These are phyloP conservation scores for Drosophila repleta DNA, from an alignment of 1,140 invertebrate genomes.

Conservation along the genomic window DNA sequence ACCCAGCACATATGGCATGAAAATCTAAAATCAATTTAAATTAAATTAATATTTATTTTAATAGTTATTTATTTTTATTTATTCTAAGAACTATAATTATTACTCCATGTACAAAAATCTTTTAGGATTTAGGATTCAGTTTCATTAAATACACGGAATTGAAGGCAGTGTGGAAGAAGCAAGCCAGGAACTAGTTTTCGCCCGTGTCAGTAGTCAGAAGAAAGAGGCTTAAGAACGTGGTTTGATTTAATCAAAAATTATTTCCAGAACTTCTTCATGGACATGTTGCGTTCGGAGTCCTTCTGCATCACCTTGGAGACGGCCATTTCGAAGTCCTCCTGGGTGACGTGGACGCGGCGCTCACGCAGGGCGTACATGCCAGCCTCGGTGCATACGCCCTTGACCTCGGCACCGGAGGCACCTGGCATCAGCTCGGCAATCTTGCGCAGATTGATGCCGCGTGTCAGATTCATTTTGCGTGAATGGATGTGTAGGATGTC, in stretches of 20 bases:
- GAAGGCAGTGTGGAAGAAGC: too few species aligned
- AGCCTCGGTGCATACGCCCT: slow-evolving; percentile 91
- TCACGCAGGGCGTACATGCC: slow-evolving; percentile 92
- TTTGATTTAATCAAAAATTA: slow-evolving; percentile 5
- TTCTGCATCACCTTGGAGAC: slow-evolving; percentile 98
- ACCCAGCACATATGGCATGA: too few species aligned
- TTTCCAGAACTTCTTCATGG: slow-evolving; percentile 51
- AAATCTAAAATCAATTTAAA: too few species aligned
- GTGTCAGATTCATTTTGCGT: slow-evolving; percentile 91
- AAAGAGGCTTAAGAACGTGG: background rate
- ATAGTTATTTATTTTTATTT: too few species aligned
- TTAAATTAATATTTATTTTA: too few species aligned
- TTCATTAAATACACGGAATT: too few species aligned
- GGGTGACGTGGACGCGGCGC: slow-evolving; percentile 92
- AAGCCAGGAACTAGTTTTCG: too few species aligned
- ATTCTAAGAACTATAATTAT: too few species aligned
- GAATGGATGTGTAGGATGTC: slow-evolving; percentile 91
- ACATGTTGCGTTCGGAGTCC: slow-evolving; percentile 45
- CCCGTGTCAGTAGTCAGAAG: too few species aligned
- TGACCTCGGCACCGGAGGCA: slow-evolving; percentile 90
- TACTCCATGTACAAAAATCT: too few species aligned
- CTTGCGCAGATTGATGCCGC: slow-evolving; percentile 90
- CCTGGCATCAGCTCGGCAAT: slow-evolving; percentile 92
- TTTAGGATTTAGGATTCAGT: too few species aligned
- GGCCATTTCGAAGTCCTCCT: slow-evolving; percentile 99